A percentile compares a stretch with the other conserved stretches of the same genome.
Conservation (phyloP, 2,113 vertebrate genomes). For the Mobula birostris region DNA sequence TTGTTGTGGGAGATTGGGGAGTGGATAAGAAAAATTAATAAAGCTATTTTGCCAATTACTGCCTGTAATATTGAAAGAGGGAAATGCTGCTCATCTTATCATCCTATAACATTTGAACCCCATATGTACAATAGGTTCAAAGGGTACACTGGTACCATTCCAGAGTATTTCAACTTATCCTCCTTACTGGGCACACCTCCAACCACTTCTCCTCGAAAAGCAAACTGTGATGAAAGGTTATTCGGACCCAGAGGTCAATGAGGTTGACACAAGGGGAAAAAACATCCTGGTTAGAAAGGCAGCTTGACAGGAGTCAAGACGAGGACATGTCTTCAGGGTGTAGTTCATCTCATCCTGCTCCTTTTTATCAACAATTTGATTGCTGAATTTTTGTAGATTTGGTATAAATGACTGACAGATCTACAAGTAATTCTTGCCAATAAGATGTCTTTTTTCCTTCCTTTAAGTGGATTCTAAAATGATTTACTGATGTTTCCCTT, state of each 20-base stretch:
- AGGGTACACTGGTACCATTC: slow-evolving; percentile 57
- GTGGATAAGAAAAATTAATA: neutral
- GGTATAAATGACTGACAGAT: slow-evolving; percentile 41
- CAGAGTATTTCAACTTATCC: slow-evolving; percentile 48
- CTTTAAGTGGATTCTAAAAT: slow-evolving; percentile 26
- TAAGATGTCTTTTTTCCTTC: slow-evolving; percentile 38
- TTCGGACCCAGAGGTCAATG: slow-evolving; percentile 48
- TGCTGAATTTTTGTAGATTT: slow-evolving; percentile 39
- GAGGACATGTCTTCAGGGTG: slow-evolving; percentile 56
- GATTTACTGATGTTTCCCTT: slow-evolving; percentile 28
- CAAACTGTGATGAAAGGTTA: slow-evolving; percentile 57
- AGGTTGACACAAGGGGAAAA: slow-evolving; percentile 59
- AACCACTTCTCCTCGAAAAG: slow-evolving; percentile 65
- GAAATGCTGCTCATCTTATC: slow-evolving; percentile 48
- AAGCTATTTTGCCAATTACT: neutral
- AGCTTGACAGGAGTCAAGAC: slow-evolving; percentile 64
- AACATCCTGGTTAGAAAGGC: slow-evolving; percentile 61
- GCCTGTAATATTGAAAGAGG: neutral
- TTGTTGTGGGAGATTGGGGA: neutral
- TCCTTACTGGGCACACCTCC: slow-evolving; percentile 49
- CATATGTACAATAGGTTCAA: slow-evolving; percentile 46
- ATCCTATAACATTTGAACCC: slow-evolving; percentile 41
- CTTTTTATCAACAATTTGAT: slow-evolving; percentile 43
- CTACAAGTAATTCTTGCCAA: slow-evolving; percentile 38
- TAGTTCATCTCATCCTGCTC: slow-evolving; percentile 46